Evolutionary conservation across 2,888 invertebrate species (phyloP), one percentile per base, ranked within the genome.

Genomic region (Hyposoter didymator): DNA sequence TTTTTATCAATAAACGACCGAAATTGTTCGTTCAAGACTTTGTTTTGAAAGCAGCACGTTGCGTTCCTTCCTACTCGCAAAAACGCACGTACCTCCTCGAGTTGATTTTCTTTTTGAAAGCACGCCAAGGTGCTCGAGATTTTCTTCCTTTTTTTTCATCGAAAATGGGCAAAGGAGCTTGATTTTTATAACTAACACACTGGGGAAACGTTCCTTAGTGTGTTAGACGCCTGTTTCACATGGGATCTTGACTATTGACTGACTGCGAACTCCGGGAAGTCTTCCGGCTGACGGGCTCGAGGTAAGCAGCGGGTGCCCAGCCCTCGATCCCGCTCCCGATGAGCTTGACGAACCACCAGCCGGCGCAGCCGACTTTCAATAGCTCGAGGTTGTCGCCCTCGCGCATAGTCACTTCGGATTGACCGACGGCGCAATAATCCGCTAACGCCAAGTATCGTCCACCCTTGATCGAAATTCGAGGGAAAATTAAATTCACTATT

Each of bases 291-390:
- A 95, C 93, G 88, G 95, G 95, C 95, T 98, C 98, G 94, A 99
- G 95, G 95, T 98, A 99, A 47, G 98, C 98, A 75, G 98, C 98
- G 81, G 99, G 99, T 84, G 98, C 98, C 99, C 99, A 99, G 89
- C 98, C 98, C 94, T 98, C 98, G 92, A 96, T 95, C 89, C 96
- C 95, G 86, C 95, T 95, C 89, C 97, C 97, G 93, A 97, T 95
- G 82, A 97, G 95, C 91, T 97, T 97, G 92, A 98, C 98, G 95
- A 97, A 98, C 98, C 98, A 99, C 99, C 99, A 99, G 89, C 99
- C 98, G 89, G 98, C 98, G 94, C 98, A 98, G 93, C 98, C 98
- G 90, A 98, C 97, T 94, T 98, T 98, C 89, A 98, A 95, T 89
- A 99, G 95, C 93, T 98, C 98, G 89, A 99, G 96, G 90, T 96